Base-by-base conservation (phyloP, 2,888 invertebrate genomes). In the Anaspis maculata region DNA sequence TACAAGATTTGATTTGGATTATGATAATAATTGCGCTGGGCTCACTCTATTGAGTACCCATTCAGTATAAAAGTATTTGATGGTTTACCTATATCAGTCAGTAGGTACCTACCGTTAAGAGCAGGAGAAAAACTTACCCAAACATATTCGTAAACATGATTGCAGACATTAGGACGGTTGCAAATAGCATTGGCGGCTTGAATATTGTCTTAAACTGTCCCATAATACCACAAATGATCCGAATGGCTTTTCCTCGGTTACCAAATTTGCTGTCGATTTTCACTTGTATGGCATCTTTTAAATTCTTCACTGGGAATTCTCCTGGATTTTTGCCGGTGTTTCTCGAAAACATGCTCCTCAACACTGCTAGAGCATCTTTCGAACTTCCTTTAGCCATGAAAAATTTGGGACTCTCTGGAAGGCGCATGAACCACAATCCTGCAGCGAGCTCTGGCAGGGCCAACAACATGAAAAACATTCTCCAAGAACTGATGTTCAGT, bases 331-430 rank as follows among this genome's bases (percentile, higher is more conserved):
- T 57, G 2, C 73, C 70, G 23, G 68, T 66, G 48, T 80, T 80
- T 1, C 50, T 55, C 2, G 70, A 65, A 48, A 74, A 85, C 40
- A 86, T 78, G 2, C 53, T 56, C 32, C 69, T 68, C 19, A 88
- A 56, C 15, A 80, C 71, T 23, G 58, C 46, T 27, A 86, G 54
- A 1, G 84, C 79, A 24, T 71, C 69, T 0, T 74, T 70, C 1
- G 69, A 61, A 32, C 70, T 64, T 0, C 80, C 79, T 31, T 73
- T 74, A 0, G 79, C 73, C 22, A 78, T 69, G 24, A 79, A 64
- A 57, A 79, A 89, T 61, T 85, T 84, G 0, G 89, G 88, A 41
- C 83, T 88, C 56, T 89, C 89, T 0, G 87, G 85, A 9, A 79
- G 70, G 25, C 69, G 67, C 4, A 70, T 54, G 23, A 57, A 42